Base-by-base conservation (phyloP, 2,797 vertebrate species). In the Garrulus glandarius region DNA sequence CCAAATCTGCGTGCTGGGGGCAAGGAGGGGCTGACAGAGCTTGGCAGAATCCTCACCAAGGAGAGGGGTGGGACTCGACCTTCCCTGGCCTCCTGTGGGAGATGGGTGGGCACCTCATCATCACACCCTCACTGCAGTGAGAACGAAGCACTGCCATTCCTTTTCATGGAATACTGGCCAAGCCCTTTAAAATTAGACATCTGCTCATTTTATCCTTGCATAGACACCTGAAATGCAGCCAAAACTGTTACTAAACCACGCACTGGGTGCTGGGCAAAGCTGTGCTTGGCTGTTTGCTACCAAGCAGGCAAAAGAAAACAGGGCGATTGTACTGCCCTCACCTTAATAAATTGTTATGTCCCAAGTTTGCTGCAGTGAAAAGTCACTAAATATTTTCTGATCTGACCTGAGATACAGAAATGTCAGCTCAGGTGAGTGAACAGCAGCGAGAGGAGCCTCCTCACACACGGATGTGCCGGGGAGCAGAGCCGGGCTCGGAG, bases 141-240 rank as follows among this genome's bases (percentile, higher is more conserved):
- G n/a, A 88, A 47, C 36, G 70, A 41, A 86, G 84, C 60, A 11
- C 65, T 37, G 61, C 57, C 43, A 13, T 16, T n/a, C 36, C n/a
- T 87, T 55, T 7, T 4, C 75, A 39, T 5, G 55, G 61, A 87
- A 47, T 32, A 8, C 47, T 55, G 82, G 53, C 77, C 87, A 87
- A 84, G 69, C 29, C 55, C 49, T 68, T 84, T 53, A 63, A 78
- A 89, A 92, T 57, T 18, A 64, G 68, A 80, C 87, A 95, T 79
- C 94, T 94, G 95, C 56, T 96, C 50, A 11, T 84, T 69, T 82
- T 30, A 71, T 43, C 57, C 85, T 50, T 81, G 70, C 4, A 5
- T 20, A 50, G 82, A 46, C 75, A 37, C 53, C 56, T 60, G 79
- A 74, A 86, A 79, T 9, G 4, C 30, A 87, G 86, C 90, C 92